These are phyloP conservation scores for Habroteleia sp. DNA, from an alignment of 2,888 invertebrate genomes.

Conservation along the genomic window DNA sequence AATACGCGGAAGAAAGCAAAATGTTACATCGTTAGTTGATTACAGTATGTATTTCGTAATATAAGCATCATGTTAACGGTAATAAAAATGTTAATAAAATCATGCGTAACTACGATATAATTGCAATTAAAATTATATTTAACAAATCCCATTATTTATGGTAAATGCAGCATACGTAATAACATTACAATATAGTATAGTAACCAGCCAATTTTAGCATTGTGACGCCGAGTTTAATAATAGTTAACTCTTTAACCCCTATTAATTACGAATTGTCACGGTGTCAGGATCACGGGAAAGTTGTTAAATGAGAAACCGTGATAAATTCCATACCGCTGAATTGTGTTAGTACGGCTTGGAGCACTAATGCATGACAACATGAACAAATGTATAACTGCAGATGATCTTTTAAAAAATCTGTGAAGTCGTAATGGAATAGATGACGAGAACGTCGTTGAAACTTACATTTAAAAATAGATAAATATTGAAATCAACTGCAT, in stretches of 20 bases:
- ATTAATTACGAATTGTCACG: slow-evolving; percentile 49
- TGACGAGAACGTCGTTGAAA: no score
- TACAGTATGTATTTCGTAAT: no score
- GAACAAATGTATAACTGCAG: slow-evolving; percentile 41
- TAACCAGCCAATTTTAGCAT: slow-evolving; percentile 11
- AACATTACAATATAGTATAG: slow-evolving; percentile 27
- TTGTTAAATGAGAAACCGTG: slow-evolving; percentile 47
- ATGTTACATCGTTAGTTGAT: no score
- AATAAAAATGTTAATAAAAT: neutral
- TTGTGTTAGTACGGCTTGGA: slow-evolving; percentile 34
- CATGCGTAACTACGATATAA: neutral
- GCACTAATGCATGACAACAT: slow-evolving; percentile 41
- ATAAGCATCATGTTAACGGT: no score
- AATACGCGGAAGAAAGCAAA: no score
- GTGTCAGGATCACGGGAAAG: slow-evolving; percentile 44
- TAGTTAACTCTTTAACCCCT: slow-evolving; percentile 51
- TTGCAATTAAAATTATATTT: slow-evolving; percentile 1
- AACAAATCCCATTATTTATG: slow-evolving; percentile 29
- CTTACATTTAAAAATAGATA: no score
- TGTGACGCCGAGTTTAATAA: slow-evolving; percentile 32
- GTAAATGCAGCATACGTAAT: slow-evolving; percentile 36
- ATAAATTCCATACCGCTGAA: slow-evolving; percentile 38
- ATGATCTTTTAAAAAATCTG: slow-evolving; percentile 47
- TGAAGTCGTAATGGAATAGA: no score
- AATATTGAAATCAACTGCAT: no score